Evolutionary conservation across 1,140 invertebrate genomes (phyloP).

Genomic region (Chironomus tepperi): DNA sequence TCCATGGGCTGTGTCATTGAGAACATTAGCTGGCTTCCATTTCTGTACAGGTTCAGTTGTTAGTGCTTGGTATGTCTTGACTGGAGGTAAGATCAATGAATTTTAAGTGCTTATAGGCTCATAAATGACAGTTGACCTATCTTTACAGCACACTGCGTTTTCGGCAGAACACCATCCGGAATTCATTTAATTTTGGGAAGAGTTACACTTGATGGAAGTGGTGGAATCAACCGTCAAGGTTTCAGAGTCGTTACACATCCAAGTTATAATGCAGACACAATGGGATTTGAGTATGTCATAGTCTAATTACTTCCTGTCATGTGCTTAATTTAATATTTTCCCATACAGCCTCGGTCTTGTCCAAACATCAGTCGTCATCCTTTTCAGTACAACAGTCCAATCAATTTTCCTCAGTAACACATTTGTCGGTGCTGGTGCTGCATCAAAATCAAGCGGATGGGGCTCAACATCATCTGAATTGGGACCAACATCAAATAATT

Average conservation of each 20-base stretch:
- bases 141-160: background rate
- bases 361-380: background rate
- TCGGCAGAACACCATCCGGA: background rate
- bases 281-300: background rate
- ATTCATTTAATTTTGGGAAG: background rate
- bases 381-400: background rate
- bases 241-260: background rate
- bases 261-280: background rate
- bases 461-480: background rate
- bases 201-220: background rate
- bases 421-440: background rate
- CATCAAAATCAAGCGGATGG: background rate
- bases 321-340: background rate
- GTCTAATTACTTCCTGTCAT: background rate
- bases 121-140: background rate
- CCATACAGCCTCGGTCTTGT: background rate
- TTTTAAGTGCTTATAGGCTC: too few relatives aligned
- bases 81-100: background rate
- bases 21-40: background rate
- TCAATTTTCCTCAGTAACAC: background rate
- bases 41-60: background rate
- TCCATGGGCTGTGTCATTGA: background rate
- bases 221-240: background rate
- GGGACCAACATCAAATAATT: background rate
- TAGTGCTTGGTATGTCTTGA: background rate